Evolutionary conservation across 2,113 vertebrate genomes (phyloP), one percentile per base, ranked within the genome.

Genomic region (Aviceda subcristata): DNA sequence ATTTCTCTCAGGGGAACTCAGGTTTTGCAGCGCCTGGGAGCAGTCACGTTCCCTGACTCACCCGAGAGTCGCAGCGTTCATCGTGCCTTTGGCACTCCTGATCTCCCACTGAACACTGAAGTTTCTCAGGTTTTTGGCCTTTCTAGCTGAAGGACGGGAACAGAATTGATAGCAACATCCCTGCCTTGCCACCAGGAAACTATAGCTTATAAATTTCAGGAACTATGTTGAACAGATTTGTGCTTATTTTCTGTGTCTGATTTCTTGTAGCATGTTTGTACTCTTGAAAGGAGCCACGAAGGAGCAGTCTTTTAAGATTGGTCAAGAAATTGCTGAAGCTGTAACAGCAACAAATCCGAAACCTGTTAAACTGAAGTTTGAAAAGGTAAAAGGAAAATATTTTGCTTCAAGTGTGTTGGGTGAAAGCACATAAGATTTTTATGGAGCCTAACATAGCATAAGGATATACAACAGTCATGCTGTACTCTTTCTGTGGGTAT

Each of bases 241-340:
- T 81, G 24, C 27, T 95, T 53, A 93, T 79, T 91, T 95, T 67
- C 48, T 39, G 1, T 32, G 30, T 97, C 45, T 97, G 23, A 72
- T 98, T 97, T 96, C 91, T 92, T 38, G 91, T 96, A 99, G 99
- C 97, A 98, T 99, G 99, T 99, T 99, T 98, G 99, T 99, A 64
- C 98, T 99, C 84, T 98, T 99, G 96, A 99, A 99, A 97, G 99
- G 99, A 97, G 99, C 99, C 89, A 99, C 99, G 16, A 99, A 99
- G 96, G 99, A 99, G 90, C 99, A 99, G 95, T 99, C 99, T 87
- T 99, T 99, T 93, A 99, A 98, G 97, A 99, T 99, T 83, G 99
- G 99, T 57, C 98, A 99, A 77, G 99, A 99, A 98, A 99, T 99
- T 85, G 99, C 99, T 20, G 99, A 99, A 97, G 99, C 99, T 21